Conservation (phyloP, 2,888 invertebrate species). For the Anorthoa munda region DNA sequence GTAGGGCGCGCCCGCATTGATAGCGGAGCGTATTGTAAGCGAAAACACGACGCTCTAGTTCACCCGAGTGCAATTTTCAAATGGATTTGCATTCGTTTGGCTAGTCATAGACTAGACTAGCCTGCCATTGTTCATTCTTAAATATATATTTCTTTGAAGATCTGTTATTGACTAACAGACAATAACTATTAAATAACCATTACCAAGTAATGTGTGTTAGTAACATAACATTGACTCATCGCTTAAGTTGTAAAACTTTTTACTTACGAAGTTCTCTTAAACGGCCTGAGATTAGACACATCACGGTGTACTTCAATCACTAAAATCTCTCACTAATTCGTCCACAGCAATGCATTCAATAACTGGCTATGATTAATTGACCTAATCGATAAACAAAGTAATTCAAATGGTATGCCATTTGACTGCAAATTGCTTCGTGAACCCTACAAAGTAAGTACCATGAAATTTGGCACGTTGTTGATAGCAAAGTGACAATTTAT, state of each 20-base stretch:
- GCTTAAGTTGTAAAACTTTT: background rate
- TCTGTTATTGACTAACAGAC: background rate
- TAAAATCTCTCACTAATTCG: background rate
- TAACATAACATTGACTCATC: slow-evolving; percentile 29
- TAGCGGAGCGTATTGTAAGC: slow-evolving; percentile 56
- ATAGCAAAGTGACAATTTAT: background rate
- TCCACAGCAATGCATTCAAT: background rate
- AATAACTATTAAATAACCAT: slow-evolving; percentile 15
- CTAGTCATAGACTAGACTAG: slow-evolving; percentile 27
- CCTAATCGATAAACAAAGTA: background rate
- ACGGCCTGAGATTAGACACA: background rate
- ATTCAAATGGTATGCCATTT: too few species aligned
- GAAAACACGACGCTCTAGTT: slow-evolving; percentile 57
- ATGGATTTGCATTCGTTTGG: slow-evolving; percentile 47
- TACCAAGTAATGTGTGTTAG: slow-evolving; percentile 7
- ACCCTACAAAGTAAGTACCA: too few species aligned
- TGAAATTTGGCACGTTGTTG: slow-evolving; percentile 11
- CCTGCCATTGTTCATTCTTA: slow-evolving; percentile 26
- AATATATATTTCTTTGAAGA: background rate
- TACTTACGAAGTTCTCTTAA: background rate
- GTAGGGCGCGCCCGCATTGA: slow-evolving; percentile 64
- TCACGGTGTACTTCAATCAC: too few species aligned
- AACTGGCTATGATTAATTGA: slow-evolving; percentile 1
- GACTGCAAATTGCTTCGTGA: too few species aligned
- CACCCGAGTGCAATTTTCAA: slow-evolving; percentile 52